These are phyloP conservation scores for Watsonalla cultraria DNA, from an alignment of 2,888 invertebrate genomes.

Conservation along the genomic window DNA sequence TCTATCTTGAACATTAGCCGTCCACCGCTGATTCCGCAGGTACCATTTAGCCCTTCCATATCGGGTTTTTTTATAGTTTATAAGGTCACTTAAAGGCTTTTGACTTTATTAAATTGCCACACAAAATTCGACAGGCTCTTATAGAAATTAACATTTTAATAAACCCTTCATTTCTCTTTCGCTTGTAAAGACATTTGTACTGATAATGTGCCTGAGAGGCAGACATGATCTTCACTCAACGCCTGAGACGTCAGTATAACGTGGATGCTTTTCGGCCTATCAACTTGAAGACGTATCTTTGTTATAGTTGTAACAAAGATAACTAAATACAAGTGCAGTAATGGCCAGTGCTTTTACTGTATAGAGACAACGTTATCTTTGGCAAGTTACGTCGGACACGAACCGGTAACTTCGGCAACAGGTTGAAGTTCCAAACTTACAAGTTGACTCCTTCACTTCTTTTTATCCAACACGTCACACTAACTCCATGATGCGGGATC, in stretches of 20 bases:
- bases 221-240: no score
- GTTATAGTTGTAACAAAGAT: no score
- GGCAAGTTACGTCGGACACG: slow-evolving; percentile 15
- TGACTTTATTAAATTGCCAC: no score
- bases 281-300: no score
- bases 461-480: slow-evolving; percentile 24
- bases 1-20: slow-evolving; percentile 48
- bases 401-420: slow-evolving; percentile 43
- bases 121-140: no score
- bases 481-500: slow-evolving; percentile 11
- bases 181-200: no score
- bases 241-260: no score
- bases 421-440: slow-evolving; percentile 45
- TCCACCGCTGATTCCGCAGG: slow-evolving; percentile 13
- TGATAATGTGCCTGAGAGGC: no score
- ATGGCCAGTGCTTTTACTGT: not conserved
- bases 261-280: no score
- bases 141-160: no score
- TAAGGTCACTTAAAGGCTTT: no score
- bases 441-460: slow-evolving; percentile 32
- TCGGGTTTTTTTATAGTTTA: slow-evolving; percentile 8
- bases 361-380: slow-evolving; percentile 12
- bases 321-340: not conserved
- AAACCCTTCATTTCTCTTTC: no score
- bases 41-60: slow-evolving; percentile 9